Base-by-base conservation (phyloP, 2,888 invertebrate species). In the Bembecia ichneumoniformis region DNA sequence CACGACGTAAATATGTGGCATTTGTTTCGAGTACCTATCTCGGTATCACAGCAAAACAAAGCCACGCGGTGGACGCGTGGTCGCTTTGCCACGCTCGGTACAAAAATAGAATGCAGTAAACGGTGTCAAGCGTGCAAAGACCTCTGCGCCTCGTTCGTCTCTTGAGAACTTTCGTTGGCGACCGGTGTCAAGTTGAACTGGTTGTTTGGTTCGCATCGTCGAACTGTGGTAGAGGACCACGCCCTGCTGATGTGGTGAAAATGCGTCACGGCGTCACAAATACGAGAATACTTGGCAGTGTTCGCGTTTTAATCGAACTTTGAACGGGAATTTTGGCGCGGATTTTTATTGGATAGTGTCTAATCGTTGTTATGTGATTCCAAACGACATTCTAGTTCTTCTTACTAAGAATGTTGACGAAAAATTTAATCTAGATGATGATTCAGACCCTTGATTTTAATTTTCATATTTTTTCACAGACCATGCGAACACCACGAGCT, bases 51-150 rank as follows among this genome's bases (percentile, higher is more conserved):
- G 70, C 83, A 84, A 83, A 86, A 86, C 84, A 86, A 76, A 58
- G 69, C 68, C 86, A 86, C 81, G 84, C 74, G 80, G 66, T 20
- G 50, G 47, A 58, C 79, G 84, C 86, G 83, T 84, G 83, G 71
- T 67, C 54, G 62, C 57, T 71, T 68, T 64, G 55, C 74, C 68
- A 65, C 68, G 40, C 40, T 63, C 62, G 55, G 48, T 64, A 63
- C 76, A 76, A 74, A 83, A 82, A 86, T 83, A 86, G 82, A 77
- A 72, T 40, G 40, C 40, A 40, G n/a, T 40, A 40, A 40, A 40
- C 40, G 1, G 0, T 14, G 40, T 13, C 40, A 11, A 40, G 40
- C 13, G 40, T 7, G 40, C 4, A 13, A 40, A 14, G 14, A 13
- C 40, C 40, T 40, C 40, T n/a, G 3, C 40, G 11, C 40, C 11